Base-by-base conservation (phyloP, 1,140 invertebrate species). In the Lepidotrigona ventralis region DNA sequence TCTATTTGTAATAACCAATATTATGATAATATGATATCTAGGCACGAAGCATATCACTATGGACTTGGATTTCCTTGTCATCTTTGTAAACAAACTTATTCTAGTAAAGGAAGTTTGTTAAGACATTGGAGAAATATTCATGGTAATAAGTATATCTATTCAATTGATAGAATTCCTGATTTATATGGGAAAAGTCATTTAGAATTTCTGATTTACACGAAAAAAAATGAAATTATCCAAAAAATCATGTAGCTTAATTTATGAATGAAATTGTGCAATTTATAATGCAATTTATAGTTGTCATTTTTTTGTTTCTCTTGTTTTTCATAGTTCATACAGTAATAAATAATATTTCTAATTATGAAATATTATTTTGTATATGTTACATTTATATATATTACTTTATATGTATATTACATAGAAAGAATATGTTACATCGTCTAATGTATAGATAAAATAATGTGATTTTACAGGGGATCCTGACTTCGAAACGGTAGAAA, bases 11-110 rank as follows among this genome's bases (percentile, higher is more conserved):
- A 86, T 29, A 88, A 87, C 39, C 85, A 78, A 23, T 46, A 87
- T 5, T 56, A 84, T 33, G 83, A 88, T 66, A 85, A 84, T 21
- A 51, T 83, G 21, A 89, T 90, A 21, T 26, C 76, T 0, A 89
- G 83, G 19, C 93, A 93, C 9, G 89, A 91, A 79, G 79, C 84
- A 39, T 93, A 93, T 82, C 92, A 93, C 72, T 79, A 90, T 79
- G 92, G 93, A 1, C 84, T 92, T 33, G 93, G 93, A 23, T 88
- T 83, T 78, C 92, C 93, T 11, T 93, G 93, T 84, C 92, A 93
- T 66, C 51, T 60, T 21, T 93, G 93, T 69, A 93, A 92, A 77
- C 89, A 90, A 75, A 58, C 85, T 53, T 89, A 89, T 23, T 8
- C 26, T 5, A 53, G 1, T 71, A 56, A 11, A 63, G 19, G 14